phyloP scores from a whole-genome alignment of 2,113 vertebrate genomes.

The Chamaetylas fuelleborni region DNA sequence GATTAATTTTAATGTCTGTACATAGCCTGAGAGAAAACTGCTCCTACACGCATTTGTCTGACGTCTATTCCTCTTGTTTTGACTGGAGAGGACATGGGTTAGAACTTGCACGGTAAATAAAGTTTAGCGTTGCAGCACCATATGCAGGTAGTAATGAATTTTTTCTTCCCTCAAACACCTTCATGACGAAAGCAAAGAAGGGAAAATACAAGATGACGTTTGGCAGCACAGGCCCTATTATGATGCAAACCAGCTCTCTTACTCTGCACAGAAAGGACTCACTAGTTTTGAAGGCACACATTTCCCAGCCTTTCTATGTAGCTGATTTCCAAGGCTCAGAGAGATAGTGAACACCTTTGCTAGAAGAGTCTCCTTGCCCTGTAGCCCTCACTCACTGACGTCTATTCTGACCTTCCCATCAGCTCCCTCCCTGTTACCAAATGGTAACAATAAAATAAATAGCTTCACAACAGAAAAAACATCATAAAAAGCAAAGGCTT shows the following conservation, averaged over 20 bases:
- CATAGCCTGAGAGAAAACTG: slow-evolving; percentile 47
- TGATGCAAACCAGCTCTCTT: neutral
- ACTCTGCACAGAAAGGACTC: neutral
- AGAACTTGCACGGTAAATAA: slow-evolving; percentile 13
- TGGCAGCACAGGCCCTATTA: neutral
- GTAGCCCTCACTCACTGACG: neutral
- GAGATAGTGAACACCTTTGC: neutral
- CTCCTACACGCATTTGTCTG: neutral
- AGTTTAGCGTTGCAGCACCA: neutral
- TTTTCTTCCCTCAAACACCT: neutral
- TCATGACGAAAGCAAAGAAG: neutral
- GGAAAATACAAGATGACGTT: neutral
- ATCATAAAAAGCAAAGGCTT: neutral
- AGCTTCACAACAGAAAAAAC: neutral
- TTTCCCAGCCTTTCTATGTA: neutral
- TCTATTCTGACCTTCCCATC: neutral
- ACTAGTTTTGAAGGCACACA: neutral
- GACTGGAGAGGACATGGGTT: slow-evolving; percentile 33
- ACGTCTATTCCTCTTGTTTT: slow-evolving; percentile 42
- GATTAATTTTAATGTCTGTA: slow-evolving; percentile 31
- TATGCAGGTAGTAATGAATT: neutral
- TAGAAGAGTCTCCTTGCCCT: neutral
- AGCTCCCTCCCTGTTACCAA: neutral
- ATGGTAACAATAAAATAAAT: neutral
- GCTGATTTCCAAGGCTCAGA: neutral